Percentiles rank a stretch among this genome's conserved stretches.
Conservation (phyloP, 1,140 invertebrate genomes). For the Drosophila lowei region DNA sequence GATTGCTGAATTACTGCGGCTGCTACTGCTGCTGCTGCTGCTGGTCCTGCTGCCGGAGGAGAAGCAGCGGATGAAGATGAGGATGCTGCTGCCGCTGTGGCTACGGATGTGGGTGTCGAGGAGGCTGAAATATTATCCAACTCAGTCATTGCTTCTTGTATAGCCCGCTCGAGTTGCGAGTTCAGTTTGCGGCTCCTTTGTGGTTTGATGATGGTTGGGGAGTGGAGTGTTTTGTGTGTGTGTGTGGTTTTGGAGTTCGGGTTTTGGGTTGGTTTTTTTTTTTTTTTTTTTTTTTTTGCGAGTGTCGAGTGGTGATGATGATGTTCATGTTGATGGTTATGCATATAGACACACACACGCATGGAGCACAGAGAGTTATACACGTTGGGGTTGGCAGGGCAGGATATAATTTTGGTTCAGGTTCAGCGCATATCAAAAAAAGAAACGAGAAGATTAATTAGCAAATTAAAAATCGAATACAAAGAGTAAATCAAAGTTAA, state of each 20-base stretch:
- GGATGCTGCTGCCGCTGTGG: slow-evolving; percentile 40
- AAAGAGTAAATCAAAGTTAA: slow-evolving; percentile 37
- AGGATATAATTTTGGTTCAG: slow-evolving; percentile 54
- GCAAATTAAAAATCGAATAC: slow-evolving; percentile 63
- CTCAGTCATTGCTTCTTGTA: slow-evolving; percentile 95
- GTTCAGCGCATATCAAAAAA: slow-evolving; percentile 73
- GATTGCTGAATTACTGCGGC: slow-evolving; percentile 37
- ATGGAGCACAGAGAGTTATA: slow-evolving; percentile 61
- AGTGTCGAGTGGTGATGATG: slow-evolving; percentile 42
- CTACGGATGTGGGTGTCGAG: slow-evolving; percentile 43
- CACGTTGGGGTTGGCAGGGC: slow-evolving; percentile 60
- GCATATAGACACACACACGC: slow-evolving; percentile 29
- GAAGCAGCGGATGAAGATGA: slow-evolving; percentile 32
- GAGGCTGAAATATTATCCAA: slow-evolving; percentile 86
- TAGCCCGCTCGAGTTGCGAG: slow-evolving; percentile 92
- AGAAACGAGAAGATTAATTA: slow-evolving; percentile 79
- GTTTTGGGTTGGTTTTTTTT: slow-evolving; percentile 36
- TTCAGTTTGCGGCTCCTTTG: slow-evolving; percentile 94
- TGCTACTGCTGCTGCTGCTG: slow-evolving; percentile 29
- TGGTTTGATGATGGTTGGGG: slow-evolving; percentile 49
- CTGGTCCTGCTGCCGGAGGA: slow-evolving; percentile 33
- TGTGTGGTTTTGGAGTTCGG: slow-evolving; percentile 47
- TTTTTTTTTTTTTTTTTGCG: slow-evolving; percentile 29
- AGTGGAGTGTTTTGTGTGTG: slow-evolving; percentile 39
- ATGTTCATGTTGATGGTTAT: slow-evolving; percentile 62